Percentiles rank a stretch among this genome's conserved stretches.
These are phyloP conservation scores for Lethocerus indicus DNA, from an alignment of 1,140 invertebrate genomes.

Conservation along the genomic window DNA sequence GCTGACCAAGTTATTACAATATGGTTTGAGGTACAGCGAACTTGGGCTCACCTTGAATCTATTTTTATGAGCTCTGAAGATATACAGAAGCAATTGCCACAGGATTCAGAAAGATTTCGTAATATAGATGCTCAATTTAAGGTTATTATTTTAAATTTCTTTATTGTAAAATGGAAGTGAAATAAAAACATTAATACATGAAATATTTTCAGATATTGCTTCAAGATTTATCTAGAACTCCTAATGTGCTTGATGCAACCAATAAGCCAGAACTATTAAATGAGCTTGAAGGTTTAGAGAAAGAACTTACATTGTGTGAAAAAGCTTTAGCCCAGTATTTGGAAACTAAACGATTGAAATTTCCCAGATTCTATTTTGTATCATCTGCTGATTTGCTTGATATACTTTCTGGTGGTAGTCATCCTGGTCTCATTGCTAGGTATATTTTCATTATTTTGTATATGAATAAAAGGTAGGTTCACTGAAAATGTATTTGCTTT, in stretches of 20 bases:
- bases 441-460: conserved; percentile 9
- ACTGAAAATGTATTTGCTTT: not conserved
- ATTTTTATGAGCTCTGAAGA: conserved; percentile 98
- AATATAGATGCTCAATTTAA: conserved; percentile 83
- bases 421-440: conserved; percentile 60
- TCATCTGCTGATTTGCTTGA: conserved; percentile 93
- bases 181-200: not conserved
- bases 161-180: not conserved
- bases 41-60: conserved; percentile 91
- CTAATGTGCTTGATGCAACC: conserved; percentile 80
- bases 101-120: conserved; percentile 85
- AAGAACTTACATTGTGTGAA: conserved; percentile 80
- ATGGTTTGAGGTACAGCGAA: conserved; percentile 93
- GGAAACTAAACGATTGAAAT: conserved; percentile 92
- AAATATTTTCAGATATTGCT: conserved; percentile 30
- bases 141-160: conserved; percentile 22
- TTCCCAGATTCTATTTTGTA: conserved; percentile 94
- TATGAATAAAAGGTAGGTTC: not conserved
- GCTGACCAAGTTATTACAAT: conserved; percentile 85
- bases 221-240: conserved; percentile 50
- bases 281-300: conserved; percentile 64
- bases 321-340: conserved; percentile 93
- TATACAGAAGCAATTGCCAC: conserved; percentile 82
- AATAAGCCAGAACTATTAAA: conserved; percentile 65
- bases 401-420: conserved; percentile 89